A percentile compares a stretch with the other conserved stretches of the same genome.
Evolutionary conservation across 2,797 vertebrate species (phyloP).

Genomic region (Arremon aurantiirostris): DNA sequence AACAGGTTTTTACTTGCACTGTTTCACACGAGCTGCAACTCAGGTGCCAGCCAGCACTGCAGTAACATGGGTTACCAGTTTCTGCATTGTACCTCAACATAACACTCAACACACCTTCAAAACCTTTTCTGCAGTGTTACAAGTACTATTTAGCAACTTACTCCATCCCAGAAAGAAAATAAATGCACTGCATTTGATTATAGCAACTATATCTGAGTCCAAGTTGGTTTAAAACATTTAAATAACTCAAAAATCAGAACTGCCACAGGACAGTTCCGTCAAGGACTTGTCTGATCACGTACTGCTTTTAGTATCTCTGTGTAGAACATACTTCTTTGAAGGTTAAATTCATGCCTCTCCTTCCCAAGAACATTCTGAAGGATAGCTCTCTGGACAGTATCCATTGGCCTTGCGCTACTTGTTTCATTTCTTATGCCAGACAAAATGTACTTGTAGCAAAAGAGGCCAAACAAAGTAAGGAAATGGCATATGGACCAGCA

Average conservation of each 20-base stretch:
- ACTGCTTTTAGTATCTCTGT: not conserved
- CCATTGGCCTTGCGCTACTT: not conserved
- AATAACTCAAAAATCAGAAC: not conserved
- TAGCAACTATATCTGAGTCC: not conserved
- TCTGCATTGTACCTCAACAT: not conserved
- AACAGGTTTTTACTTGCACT: not conserved
- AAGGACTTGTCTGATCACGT: not conserved
- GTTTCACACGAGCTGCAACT: not conserved
- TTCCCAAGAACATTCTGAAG: not conserved
- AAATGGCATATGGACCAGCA: not conserved
- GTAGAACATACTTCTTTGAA: not conserved
- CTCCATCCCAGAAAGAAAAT: not conserved
- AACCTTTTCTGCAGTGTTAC: not conserved
- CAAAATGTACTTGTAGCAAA: not conserved
- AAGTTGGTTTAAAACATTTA: not conserved
- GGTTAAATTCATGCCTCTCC: not conserved
- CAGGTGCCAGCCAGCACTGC: not conserved
- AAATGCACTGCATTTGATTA: not conserved
- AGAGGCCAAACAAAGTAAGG: not conserved
- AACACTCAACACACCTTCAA: not conserved
- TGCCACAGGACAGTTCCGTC: not conserved
- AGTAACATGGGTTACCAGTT: not conserved
- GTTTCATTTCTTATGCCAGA: not conserved
- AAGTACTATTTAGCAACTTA: not conserved
- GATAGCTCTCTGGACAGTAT: not conserved